Evolutionary conservation across 2,113 vertebrate species (phyloP).

Genomic region (Chauna torquata): DNA sequence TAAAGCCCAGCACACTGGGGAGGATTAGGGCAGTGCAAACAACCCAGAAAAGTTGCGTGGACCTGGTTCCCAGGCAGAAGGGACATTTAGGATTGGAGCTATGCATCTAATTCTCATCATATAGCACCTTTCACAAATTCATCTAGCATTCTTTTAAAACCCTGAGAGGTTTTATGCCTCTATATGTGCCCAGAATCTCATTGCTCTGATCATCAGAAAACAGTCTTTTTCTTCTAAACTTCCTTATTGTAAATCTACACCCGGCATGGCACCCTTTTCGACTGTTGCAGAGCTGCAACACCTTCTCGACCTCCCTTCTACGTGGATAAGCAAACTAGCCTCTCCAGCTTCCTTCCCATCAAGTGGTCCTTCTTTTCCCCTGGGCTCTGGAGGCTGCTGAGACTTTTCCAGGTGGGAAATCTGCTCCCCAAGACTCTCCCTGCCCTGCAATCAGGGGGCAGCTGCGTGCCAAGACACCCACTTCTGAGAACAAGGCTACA

Average conservation of each 20-base stretch:
- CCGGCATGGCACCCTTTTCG: rapidly evolving
- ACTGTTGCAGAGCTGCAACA: not conserved
- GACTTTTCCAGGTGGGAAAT: not conserved
- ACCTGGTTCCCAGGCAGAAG: not conserved
- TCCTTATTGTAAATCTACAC: not conserved
- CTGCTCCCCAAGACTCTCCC: not conserved
- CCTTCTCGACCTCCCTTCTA: not conserved
- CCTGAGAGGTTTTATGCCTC: not conserved
- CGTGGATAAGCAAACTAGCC: not conserved
- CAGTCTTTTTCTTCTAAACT: not conserved
- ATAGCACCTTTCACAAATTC: not conserved
- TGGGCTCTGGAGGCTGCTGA: not conserved
- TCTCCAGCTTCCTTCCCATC: not conserved
- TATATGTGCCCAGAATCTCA: not conserved
- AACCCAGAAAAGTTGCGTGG: not conserved
- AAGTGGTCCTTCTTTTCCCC: not conserved
- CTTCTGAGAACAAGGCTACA: not conserved
- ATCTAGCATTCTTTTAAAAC: not conserved
- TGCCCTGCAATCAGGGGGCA: not conserved
- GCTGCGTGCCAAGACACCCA: not conserved
- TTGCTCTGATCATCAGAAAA: not conserved
- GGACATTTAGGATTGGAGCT: not conserved
- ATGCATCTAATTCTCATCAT: not conserved
- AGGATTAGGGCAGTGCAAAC: not conserved
- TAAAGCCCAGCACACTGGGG: not conserved